Percentiles rank a stretch among this genome's conserved stretches.
phyloP scores from a whole-genome alignment of 1,140 invertebrate species.

The Nebria ingens region DNA sequence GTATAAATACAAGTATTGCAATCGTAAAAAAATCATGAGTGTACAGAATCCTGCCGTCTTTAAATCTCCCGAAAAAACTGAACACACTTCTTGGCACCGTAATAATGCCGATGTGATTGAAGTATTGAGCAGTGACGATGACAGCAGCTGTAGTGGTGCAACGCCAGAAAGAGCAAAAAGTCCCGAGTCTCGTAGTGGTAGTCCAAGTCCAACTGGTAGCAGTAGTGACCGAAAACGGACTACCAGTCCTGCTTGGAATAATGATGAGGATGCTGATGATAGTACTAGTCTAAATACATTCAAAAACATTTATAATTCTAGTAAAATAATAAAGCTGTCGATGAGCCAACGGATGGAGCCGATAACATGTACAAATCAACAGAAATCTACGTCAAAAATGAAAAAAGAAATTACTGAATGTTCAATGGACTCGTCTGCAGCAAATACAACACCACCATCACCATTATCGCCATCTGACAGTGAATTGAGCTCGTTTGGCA shows the following conservation, averaged over 20 bases:
- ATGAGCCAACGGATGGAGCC: not conserved
- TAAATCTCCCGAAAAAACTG: not conserved
- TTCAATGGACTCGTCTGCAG: not conserved
- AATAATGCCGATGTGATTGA: not conserved
- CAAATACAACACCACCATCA: not conserved
- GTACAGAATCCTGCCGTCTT: not conserved
- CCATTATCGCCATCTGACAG: not conserved
- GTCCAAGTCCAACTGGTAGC: not conserved
- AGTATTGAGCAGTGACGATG: constrained; percentile 2
- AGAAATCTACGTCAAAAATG: not conserved
- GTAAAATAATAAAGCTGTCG: not conserved
- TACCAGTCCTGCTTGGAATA: not conserved
- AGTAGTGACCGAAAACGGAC: not conserved
- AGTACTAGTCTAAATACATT: not conserved
- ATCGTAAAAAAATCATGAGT: constrained; percentile 25
- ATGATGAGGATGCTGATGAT: not conserved
- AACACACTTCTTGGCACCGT: not conserved
- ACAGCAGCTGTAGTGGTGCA: not conserved
- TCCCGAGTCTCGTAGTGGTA: not conserved
- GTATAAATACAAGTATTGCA: constrained; percentile 33
- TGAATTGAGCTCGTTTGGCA: not conserved
- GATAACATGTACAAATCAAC: not conserved
- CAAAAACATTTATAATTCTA: not conserved
- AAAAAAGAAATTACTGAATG: not conserved
- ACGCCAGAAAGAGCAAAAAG: not conserved